Evolutionary conservation across 1,140 invertebrate genomes (phyloP).

Genomic region (Mizuhopecten yessoensis): DNA sequence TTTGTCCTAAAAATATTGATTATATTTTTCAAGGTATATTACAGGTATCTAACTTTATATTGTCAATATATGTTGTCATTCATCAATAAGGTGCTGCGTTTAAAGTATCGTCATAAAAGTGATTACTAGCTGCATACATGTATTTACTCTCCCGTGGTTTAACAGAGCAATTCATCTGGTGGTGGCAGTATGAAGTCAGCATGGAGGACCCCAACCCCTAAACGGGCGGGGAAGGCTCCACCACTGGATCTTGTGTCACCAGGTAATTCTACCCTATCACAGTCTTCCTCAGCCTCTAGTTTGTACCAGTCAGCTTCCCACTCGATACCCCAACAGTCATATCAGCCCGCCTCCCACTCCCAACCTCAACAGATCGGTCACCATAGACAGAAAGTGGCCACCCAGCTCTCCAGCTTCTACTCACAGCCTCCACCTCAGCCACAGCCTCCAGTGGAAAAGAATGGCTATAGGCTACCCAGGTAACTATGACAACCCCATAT

Average conservation of each 20-base stretch:
- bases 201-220: constrained; percentile 72
- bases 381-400: constrained; percentile 54
- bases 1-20: too few species aligned
- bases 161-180: neutral
- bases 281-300: constrained; percentile 44
- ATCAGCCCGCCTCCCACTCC: neutral
- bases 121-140: too few species aligned
- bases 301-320: neutral
- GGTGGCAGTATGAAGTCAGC: constrained; percentile 63
- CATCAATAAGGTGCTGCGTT: too few species aligned
- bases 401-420: neutral
- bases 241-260: constrained; percentile 44
- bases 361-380: constrained; percentile 36
- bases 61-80: too few species aligned
- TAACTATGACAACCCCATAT: neutral
- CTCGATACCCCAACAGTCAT: constrained; percentile 7
- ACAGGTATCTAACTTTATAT: too few species aligned
- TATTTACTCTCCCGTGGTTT: neutral
- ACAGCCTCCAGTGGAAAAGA: constrained; percentile 23
- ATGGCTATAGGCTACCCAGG: neutral
- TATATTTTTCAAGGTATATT: too few species aligned
- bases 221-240: constrained; percentile 42
- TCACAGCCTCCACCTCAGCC: neutral
- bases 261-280: constrained; percentile 55
- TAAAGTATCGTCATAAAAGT: too few species aligned